These are phyloP conservation scores for Premnoplex brunnescens DNA, from an alignment of 2,797 vertebrate genomes.

Conservation along the genomic window DNA sequence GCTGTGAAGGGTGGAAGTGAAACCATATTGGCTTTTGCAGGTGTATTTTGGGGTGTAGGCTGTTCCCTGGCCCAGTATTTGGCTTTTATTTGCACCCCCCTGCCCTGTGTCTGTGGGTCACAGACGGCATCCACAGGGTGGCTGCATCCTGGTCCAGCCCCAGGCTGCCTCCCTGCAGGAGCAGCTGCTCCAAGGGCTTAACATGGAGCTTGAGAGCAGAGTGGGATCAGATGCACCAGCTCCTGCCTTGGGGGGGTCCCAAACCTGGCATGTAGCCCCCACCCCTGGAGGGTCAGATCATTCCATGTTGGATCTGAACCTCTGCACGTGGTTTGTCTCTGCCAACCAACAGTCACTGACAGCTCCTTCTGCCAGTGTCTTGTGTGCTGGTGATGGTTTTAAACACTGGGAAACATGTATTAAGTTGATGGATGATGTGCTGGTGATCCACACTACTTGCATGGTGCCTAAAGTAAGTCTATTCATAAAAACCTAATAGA, in stretches of 20 bases:
- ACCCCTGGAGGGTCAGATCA: fast-evolving
- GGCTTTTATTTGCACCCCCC: background rate
- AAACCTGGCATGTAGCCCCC: fast-evolving
- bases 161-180: background rate
- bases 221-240: background rate
- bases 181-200: background rate
- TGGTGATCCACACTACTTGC: background rate
- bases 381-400: background rate
- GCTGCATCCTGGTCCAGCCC: background rate
- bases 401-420: background rate
- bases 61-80: background rate
- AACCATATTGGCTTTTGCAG: background rate
- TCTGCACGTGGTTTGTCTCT: background rate
- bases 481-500: background rate
- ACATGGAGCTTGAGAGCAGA: background rate
- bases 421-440: constrained; percentile 16
- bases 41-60: background rate
- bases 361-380: background rate
- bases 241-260: background rate
- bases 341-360: background rate
- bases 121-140: background rate
- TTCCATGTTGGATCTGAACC: background rate
- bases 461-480: background rate
- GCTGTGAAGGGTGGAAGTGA: background rate
- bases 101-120: background rate